Evolutionary conservation across 2,888 invertebrate genomes (phyloP).

Genomic region (Volucella inanis): DNA sequence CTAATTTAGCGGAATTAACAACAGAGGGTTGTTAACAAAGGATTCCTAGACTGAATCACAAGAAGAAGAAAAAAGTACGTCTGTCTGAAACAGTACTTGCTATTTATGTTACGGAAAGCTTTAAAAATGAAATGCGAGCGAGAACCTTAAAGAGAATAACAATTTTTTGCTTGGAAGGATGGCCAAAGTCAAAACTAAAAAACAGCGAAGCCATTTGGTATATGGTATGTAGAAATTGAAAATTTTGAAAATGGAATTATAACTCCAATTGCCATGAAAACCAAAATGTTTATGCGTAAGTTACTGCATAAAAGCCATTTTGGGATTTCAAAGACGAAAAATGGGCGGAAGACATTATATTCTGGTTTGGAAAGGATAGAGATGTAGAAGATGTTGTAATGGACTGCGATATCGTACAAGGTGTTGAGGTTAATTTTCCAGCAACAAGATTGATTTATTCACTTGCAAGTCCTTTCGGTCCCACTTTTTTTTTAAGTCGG

Average conservation of each 20-base stretch:
- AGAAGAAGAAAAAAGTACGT: not conserved
- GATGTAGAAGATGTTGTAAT: not conserved
- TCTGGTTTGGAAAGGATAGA: not conserved
- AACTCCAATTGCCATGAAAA: conserved; percentile 6
- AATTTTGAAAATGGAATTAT: conserved; percentile 11
- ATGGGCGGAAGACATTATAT: not conserved
- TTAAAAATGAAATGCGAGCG: not conserved
- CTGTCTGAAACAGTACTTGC: not conserved
- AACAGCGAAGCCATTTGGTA: not conserved
- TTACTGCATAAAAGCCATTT: conserved; percentile 18
- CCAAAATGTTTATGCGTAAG: not conserved
- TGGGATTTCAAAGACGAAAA: conserved; percentile 15
- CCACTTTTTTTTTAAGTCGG: too few relatives aligned
- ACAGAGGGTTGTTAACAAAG: not conserved
- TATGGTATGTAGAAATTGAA: not conserved
- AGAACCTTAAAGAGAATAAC: conserved; percentile 3
- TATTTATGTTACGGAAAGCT: conserved; percentile 7
- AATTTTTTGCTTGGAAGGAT: not conserved
- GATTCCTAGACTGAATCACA: not conserved
- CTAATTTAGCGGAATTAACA: too few relatives aligned
- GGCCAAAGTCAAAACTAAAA: conserved; percentile 8
- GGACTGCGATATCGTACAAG: not conserved
- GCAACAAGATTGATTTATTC: too few relatives aligned
- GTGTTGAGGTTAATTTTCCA: too few relatives aligned
- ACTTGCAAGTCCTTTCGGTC: too few relatives aligned